Percentiles rank a stretch among this genome's conserved stretches.
These are phyloP conservation scores for Leptinotarsa undecemlineata DNA, from an alignment of 1,140 invertebrate genomes.

Conservation along the genomic window DNA sequence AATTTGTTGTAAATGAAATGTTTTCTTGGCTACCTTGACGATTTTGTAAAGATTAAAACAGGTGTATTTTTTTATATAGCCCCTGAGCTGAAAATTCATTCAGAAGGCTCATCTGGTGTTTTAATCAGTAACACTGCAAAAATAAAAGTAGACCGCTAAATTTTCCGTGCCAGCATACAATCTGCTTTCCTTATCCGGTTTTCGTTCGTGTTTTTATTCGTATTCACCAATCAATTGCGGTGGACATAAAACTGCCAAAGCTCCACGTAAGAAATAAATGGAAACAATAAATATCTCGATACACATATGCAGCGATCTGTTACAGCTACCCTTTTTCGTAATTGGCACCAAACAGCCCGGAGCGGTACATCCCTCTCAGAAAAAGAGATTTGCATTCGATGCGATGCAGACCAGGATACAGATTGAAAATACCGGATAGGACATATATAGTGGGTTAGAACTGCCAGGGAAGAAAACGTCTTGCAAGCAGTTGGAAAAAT, in stretches of 20 bases:
- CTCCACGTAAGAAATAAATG: conserved; percentile 15
- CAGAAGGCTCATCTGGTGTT: too few relatives aligned
- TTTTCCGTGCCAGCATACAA: not conserved
- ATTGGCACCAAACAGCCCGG: conserved; percentile 2
- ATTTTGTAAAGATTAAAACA: too few relatives aligned
- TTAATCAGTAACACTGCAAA: too few relatives aligned
- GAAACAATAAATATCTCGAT: conserved; percentile 21
- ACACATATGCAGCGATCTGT: conserved; percentile 12
- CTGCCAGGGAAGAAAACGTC: too few relatives aligned
- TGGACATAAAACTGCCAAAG: conserved; percentile 14
- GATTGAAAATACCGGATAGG: too few relatives aligned
- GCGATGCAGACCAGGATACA: not conserved
- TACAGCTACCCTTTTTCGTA: conserved; percentile 17
- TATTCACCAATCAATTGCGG: not conserved
- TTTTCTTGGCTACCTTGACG: too few relatives aligned
- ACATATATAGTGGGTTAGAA: too few relatives aligned
- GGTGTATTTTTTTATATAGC: too few relatives aligned
- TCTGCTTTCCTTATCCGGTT: not conserved
- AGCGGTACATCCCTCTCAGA: conserved; percentile 2
- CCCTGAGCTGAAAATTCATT: too few relatives aligned
- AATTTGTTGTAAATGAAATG: too few relatives aligned
- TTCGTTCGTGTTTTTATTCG: not conserved
- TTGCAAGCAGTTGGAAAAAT: too few relatives aligned
- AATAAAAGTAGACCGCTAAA: too few relatives aligned
- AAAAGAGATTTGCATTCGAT: not conserved